Conservation (phyloP, 1,140 invertebrate genomes). For the Myzus persicae region DNA sequence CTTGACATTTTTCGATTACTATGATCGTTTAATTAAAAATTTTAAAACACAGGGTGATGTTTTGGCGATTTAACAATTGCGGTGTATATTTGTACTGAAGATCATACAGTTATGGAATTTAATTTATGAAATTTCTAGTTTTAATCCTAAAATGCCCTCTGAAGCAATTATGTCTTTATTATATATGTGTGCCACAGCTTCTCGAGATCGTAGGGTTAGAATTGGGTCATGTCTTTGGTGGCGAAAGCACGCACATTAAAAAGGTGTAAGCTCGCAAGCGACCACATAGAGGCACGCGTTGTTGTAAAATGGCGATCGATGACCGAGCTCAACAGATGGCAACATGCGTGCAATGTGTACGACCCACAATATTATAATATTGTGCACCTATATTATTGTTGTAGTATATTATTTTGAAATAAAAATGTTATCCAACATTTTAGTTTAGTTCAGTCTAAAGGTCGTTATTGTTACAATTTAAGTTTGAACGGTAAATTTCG, state of each 20-base stretch:
- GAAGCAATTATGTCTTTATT: constrained; percentile 11
- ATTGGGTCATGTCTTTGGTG: constrained; percentile 48
- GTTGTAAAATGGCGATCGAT: constrained; percentile 52
- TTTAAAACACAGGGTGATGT: background rate
- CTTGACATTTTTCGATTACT: background rate
- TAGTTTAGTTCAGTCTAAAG: background rate
- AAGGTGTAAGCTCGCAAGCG: constrained; percentile 34
- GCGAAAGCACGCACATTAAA: constrained; percentile 31
- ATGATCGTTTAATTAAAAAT: background rate
- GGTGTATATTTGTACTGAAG: background rate
- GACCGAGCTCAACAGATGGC: constrained; percentile 48
- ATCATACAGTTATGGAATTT: background rate
- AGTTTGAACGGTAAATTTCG: background rate
- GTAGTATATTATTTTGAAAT: background rate
- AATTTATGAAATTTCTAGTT: background rate
- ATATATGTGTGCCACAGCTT: background rate
- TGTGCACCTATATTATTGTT: background rate
- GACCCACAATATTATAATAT: constrained; percentile 27
- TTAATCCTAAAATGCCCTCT: background rate
- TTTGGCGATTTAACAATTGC: background rate
- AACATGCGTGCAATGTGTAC: background rate
- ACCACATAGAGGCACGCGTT: constrained; percentile 28
- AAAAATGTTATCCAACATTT: background rate
- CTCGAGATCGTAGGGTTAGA: background rate
- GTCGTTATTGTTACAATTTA: background rate